Conservation (phyloP, 2,888 invertebrate species). For the Harmothoe impar region DNA sequence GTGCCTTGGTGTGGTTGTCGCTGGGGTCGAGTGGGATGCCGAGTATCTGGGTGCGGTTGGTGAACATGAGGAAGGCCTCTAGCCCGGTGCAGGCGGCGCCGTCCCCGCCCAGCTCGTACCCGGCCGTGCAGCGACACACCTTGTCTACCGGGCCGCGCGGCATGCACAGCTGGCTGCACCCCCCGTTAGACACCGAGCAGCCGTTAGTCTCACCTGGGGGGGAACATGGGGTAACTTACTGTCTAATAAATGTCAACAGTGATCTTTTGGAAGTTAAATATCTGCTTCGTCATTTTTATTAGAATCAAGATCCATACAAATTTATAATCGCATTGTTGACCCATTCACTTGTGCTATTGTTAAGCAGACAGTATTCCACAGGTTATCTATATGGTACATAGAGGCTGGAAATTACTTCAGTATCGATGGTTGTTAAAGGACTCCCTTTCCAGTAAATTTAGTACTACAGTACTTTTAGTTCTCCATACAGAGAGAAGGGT, state of each 20-base stretch:
- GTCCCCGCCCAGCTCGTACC: conserved; percentile 82
- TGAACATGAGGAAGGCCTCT: conserved; percentile 89
- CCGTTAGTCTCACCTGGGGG: conserved; percentile 81
- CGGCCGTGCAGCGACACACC: conserved; percentile 96
- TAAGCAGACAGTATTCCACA: no score
- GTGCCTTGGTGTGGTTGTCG: conserved; percentile 83
- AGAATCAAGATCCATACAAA: no score
- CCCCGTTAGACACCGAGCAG: conserved; percentile 86
- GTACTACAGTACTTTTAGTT: no score
- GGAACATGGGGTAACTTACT: neutral
- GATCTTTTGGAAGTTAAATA: neutral
- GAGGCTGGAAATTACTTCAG: no score
- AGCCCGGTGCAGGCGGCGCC: conserved; percentile 63
- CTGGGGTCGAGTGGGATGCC: conserved; percentile 86
- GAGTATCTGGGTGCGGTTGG: conserved; percentile 90
- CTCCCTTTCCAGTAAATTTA: no score
- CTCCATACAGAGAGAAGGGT: no score
- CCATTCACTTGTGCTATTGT: no score
- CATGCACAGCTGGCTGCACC: conserved; percentile 92
- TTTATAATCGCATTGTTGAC: no score
- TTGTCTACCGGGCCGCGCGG: conserved; percentile 84
- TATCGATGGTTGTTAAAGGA: no score
- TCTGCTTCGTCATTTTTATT: no score
- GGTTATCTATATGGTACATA: no score
- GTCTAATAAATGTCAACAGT: neutral